A percentile compares a stretch with the other conserved stretches of the same genome.
phyloP scores from a whole-genome alignment of 1,140 invertebrate genomes.

The Lutraria rhynchaena region DNA sequence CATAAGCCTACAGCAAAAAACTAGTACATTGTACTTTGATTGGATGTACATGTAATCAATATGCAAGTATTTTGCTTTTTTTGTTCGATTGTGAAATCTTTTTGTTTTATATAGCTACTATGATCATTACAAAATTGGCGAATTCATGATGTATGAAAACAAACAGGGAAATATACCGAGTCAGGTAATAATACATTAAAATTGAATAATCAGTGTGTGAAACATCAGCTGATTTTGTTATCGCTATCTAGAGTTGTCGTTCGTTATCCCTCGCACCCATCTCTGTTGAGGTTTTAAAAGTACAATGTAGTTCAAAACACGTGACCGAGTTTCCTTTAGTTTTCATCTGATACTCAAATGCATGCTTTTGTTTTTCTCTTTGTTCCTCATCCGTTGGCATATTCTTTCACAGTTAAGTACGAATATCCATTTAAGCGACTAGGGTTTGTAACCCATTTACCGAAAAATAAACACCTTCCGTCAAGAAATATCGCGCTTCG shows the following conservation, averaged over 20 bases:
- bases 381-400: not conserved
- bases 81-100: too few relatives aligned
- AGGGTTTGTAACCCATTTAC: not conserved
- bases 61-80: too few relatives aligned
- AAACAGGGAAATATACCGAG: not conserved
- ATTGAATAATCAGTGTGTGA: not conserved
- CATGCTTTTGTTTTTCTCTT: not conserved
- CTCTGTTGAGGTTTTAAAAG: not conserved
- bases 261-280: not conserved
- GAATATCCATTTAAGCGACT: not conserved
- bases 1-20: too few relatives aligned
- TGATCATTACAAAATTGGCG: slow-evolving; percentile 35
- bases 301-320: not conserved
- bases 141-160: slow-evolving; percentile 28
- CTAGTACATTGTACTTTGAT: too few relatives aligned
- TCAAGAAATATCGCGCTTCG: not conserved
- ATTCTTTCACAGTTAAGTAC: not conserved
- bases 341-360: too few relatives aligned
- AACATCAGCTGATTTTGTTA: not conserved
- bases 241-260: not conserved
- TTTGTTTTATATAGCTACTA: not conserved
- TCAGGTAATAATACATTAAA: slow-evolving; percentile 1
- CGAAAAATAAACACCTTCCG: not conserved
- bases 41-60: too few relatives aligned
- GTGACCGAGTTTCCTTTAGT: not conserved